Conservation (phyloP, 2,113 vertebrate genomes). For the Mesitornis unicolor region DNA sequence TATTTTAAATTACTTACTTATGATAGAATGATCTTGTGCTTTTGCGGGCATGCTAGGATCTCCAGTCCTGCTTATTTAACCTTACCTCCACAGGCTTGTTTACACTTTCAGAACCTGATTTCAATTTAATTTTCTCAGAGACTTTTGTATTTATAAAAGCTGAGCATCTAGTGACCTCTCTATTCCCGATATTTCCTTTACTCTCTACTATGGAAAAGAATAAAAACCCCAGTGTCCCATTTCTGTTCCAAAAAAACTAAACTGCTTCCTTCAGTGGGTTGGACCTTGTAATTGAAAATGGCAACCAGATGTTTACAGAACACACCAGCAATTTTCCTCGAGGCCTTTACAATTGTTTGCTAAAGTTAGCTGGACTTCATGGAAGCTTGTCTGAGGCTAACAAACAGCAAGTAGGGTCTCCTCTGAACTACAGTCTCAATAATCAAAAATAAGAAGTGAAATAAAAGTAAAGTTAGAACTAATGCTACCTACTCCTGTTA, state of each 20-base stretch:
- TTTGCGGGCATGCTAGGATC: conserved; percentile 59
- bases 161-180: conserved; percentile 71
- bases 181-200: conserved; percentile 71
- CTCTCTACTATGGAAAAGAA: conserved; percentile 63
- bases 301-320: conserved; percentile 84
- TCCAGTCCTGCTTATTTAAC: conserved; percentile 74
- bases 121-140: conserved; percentile 74
- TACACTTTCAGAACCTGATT: conserved; percentile 68
- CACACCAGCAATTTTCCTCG: conserved; percentile 55
- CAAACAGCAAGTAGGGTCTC: not conserved
- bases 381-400: conserved; percentile 56
- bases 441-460: not conserved
- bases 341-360: conserved; percentile 58
- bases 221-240: conserved; percentile 71
- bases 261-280: conserved; percentile 75
- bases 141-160: conserved; percentile 75
- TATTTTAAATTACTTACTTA: conserved; percentile 59
- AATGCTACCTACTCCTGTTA: not conserved
- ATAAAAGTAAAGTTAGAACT: not conserved
- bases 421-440: not conserved
- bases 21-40: conserved; percentile 48
- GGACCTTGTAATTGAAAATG: conserved; percentile 74
- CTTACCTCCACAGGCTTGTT: conserved; percentile 69
- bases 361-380: conserved; percentile 65
- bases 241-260: conserved; percentile 72